These are phyloP conservation scores for Phrynosoma platyrhinos DNA, from an alignment of 2,113 vertebrate genomes.

Conservation along the genomic window DNA sequence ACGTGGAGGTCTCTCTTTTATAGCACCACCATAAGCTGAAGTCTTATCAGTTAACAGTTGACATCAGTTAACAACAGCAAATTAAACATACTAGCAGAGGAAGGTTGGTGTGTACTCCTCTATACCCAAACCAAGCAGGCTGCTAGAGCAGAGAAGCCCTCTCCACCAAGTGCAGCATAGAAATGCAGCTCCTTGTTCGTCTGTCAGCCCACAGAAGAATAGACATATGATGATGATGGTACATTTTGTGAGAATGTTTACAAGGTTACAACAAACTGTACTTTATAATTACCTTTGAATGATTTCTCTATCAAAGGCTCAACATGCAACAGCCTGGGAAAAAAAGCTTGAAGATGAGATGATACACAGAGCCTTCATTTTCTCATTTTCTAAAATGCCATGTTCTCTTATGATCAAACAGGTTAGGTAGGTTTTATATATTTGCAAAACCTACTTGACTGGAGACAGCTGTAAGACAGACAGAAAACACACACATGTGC, in stretches of 20 bases:
- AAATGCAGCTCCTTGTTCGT: neutral
- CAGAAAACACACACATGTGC: neutral
- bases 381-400: neutral
- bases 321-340: neutral
- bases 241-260: neutral
- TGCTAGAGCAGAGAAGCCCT: neutral
- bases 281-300: neutral
- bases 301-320: neutral
- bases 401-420: neutral
- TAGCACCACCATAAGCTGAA: too few species aligned
- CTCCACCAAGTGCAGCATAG: neutral
- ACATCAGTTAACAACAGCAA: too few species aligned
- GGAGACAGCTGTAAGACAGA: neutral
- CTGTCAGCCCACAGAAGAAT: neutral
- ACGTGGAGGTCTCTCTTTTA: too few species aligned
- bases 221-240: neutral
- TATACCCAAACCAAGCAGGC: neutral
- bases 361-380: neutral
- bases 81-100: too few species aligned
- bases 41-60: too few species aligned
- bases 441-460: neutral
- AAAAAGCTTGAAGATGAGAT: neutral
- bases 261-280: neutral
- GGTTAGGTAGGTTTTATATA: neutral
- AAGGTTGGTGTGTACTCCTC: too few species aligned